phyloP scores from a whole-genome alignment of 2,113 vertebrate species.

The Poicephalus meyeri region DNA sequence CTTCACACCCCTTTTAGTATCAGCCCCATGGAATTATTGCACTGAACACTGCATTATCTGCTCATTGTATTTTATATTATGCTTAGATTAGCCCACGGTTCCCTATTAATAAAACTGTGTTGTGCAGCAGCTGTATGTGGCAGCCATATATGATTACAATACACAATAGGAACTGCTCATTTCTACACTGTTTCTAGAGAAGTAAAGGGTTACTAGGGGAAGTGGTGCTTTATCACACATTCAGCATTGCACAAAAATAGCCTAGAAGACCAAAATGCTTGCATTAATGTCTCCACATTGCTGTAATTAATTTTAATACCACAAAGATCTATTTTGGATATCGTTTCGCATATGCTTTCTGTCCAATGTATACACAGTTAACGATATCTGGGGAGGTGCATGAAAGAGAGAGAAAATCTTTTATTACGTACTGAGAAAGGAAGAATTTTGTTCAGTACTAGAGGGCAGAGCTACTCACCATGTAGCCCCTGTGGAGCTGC shows the following conservation, averaged over 20 bases:
- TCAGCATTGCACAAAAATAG: constrained; percentile 54
- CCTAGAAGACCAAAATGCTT: constrained; percentile 24
- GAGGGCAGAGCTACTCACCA: neutral
- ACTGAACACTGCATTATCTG: neutral
- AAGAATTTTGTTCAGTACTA: neutral
- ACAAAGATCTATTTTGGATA: constrained; percentile 31
- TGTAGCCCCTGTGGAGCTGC: neutral
- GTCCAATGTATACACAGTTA: neutral
- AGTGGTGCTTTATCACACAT: constrained; percentile 53
- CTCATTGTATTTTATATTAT: neutral
- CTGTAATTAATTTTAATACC: neutral
- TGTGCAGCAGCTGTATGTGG: constrained; percentile 12
- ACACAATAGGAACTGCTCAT: constrained; percentile 37
- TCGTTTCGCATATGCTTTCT: neutral
- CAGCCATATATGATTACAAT: constrained; percentile 7
- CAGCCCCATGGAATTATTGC: neutral
- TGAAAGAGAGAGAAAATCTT: neutral
- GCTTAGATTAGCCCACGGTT: rapidly evolving
- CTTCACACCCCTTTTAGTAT: neutral
- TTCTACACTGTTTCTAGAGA: constrained; percentile 60
- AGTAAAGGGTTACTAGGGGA: constrained; percentile 71
- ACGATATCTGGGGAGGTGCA: neutral
- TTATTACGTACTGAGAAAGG: constrained; percentile 1
- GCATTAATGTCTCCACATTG: neutral
- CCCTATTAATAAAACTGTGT: neutral